Conservation (phyloP, 1,140 invertebrate species). For the Lepidurus packardi region DNA sequence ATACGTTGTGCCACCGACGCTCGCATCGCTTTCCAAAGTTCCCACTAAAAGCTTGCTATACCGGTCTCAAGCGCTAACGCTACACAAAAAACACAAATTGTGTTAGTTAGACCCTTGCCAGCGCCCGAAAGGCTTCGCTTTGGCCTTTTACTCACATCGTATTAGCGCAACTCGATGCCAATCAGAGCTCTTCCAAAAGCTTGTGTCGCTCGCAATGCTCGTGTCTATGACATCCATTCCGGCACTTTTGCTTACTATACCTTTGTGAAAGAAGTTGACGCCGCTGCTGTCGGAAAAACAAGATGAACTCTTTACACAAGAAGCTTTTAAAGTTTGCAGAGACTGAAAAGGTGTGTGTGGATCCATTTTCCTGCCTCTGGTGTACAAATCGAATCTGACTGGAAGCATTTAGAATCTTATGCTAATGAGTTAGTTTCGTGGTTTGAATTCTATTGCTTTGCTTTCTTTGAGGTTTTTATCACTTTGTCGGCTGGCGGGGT, state of each 20-base stretch:
- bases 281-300: neutral
- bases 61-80: neutral
- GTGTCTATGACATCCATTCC: neutral
- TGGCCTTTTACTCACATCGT: constrained; percentile 15
- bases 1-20: constrained; percentile 5
- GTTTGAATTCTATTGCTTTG: neutral
- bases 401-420: too few species aligned
- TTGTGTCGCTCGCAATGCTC: neutral
- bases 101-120: neutral
- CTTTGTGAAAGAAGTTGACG: neutral
- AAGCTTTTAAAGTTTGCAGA: neutral
- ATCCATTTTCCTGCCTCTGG: too few species aligned
- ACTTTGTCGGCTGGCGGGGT: neutral
- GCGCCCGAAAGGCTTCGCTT: constrained; percentile 1
- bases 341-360: too few species aligned
- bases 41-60: constrained; percentile 19
- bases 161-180: constrained; percentile 14
- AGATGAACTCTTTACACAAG: neutral
- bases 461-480: neutral
- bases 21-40: constrained; percentile 18
- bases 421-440: too few species aligned
- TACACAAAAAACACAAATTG: constrained; percentile 9
- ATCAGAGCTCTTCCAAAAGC: neutral
- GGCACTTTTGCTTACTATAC: neutral
- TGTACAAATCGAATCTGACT: too few species aligned